Evolutionary conservation across 2,888 invertebrate species (phyloP).

Genomic region (Eutolmus rufibarbis): DNA sequence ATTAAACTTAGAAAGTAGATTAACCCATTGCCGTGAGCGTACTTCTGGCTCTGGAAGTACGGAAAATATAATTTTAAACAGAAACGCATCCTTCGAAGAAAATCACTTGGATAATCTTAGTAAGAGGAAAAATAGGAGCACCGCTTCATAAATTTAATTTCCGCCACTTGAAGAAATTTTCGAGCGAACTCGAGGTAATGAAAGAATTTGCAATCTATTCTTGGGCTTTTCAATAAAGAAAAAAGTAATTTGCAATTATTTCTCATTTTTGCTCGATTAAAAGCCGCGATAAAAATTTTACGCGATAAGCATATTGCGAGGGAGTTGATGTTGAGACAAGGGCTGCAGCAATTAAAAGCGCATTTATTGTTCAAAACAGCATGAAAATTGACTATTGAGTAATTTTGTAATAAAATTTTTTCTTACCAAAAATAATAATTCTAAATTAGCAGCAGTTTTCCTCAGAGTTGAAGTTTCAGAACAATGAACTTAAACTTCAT

Average conservation of each 20-base stretch:
- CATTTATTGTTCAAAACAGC: neutral
- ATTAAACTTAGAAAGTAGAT: neutral
- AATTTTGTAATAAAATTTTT: neutral
- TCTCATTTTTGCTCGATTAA: neutral
- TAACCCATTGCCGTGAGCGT: neutral
- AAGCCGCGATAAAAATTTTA: neutral
- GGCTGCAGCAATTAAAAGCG: neutral
- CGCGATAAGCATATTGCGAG: neutral
- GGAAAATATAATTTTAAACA: neutral
- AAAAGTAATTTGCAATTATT: neutral
- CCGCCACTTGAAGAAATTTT: neutral
- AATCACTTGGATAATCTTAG: neutral
- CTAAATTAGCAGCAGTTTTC: too few species aligned
- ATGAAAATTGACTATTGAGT: neutral
- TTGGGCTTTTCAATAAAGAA: neutral
- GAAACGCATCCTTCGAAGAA: neutral
- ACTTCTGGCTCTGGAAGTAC: neutral
- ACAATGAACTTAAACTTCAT: too few species aligned
- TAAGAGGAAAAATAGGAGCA: neutral
- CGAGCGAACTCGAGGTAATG: neutral
- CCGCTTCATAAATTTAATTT: neutral
- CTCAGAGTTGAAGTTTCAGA: too few species aligned
- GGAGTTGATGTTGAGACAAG: neutral
- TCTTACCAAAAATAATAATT: too few species aligned
- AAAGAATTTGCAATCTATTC: neutral